Evolutionary conservation across 1,140 invertebrate genomes (phyloP).

Genomic region (Aphaenogaster ashmeadi): DNA sequence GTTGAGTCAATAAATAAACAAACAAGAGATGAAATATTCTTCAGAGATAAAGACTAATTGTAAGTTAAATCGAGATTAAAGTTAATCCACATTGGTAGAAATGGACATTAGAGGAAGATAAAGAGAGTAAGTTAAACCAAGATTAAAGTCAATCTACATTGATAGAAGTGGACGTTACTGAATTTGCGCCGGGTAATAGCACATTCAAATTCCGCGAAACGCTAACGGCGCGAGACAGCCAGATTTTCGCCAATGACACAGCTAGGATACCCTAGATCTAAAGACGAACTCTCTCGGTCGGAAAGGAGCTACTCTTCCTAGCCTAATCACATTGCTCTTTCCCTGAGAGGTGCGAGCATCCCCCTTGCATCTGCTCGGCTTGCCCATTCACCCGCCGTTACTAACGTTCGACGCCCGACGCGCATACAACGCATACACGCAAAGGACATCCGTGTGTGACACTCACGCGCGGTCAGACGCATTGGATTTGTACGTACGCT

Average conservation of each 20-base stretch:
- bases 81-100: no score
- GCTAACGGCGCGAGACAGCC: neutral
- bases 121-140: no score
- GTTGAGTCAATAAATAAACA: no score
- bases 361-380: neutral
- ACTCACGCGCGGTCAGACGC: constrained; percentile 24
- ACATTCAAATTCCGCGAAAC: constrained; percentile 18
- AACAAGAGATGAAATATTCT: no score
- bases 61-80: no score
- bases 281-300: constrained; percentile 2
- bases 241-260: neutral
- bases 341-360: constrained; percentile 11
- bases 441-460: constrained; percentile 50
- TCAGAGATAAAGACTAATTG: no score
- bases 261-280: neutral
- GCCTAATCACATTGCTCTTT: constrained; percentile 28
- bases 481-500: constrained; percentile 52
- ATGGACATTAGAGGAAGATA: no score
- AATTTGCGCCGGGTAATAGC: neutral
- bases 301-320: constrained; percentile 16
- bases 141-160: no score
- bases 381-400: constrained; percentile 8
- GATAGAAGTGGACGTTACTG: no score
- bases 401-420: constrained; percentile 26
- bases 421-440: constrained; percentile 47